phyloP scores from a whole-genome alignment of 2,113 vertebrate species.

The Mustela nigripes region DNA sequence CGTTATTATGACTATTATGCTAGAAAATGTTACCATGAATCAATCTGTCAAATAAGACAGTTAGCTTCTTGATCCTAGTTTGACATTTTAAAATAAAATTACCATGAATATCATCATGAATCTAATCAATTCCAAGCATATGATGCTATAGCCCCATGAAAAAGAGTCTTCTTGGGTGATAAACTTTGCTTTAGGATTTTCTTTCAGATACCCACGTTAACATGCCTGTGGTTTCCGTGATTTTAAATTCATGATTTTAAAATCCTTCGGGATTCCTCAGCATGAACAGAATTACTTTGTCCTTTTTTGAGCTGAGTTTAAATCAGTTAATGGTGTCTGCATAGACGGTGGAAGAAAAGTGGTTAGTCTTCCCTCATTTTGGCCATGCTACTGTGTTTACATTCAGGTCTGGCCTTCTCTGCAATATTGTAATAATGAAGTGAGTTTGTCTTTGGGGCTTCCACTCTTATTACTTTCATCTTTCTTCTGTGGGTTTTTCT shows the following conservation, averaged over 20 bases:
- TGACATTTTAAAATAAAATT: conserved; percentile 31
- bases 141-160: background rate
- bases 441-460: background rate
- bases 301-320: background rate
- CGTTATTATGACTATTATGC: background rate
- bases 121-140: conserved; percentile 8
- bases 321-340: background rate
- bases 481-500: background rate
- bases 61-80: background rate
- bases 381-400: accelerated
- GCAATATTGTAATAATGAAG: background rate
- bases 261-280: background rate
- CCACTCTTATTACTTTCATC: background rate
- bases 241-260: background rate
- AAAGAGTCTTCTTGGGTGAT: background rate
- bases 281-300: background rate
- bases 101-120: background rate
- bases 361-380: accelerated
- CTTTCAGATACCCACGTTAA: background rate
- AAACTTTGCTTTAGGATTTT: background rate
- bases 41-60: conserved; percentile 34
- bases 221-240: background rate
- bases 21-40: conserved; percentile 40
- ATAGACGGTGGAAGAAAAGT: background rate
- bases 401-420: accelerated